phyloP scores from a whole-genome alignment of 2,888 invertebrate genomes.

The Pristionchus maxplancki region DNA sequence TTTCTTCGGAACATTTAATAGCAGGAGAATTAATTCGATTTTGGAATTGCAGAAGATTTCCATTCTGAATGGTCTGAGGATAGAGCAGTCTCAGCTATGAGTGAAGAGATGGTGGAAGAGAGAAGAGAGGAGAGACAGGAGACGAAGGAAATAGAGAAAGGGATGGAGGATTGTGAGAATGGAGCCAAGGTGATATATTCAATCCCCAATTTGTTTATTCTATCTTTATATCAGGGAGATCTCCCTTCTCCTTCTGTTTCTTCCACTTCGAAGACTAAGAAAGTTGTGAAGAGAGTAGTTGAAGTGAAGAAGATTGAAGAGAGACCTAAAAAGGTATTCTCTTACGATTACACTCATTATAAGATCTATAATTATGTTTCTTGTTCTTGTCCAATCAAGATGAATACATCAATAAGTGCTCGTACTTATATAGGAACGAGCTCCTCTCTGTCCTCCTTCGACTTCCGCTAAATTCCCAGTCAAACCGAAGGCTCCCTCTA shows the following conservation, averaged over 20 bases:
- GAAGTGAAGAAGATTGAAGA: constrained; percentile 44
- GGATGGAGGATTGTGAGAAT: background rate
- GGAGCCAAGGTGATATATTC: constrained; percentile 4
- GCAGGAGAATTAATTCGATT: too few species aligned
- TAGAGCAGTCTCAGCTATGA: constrained; percentile 11
- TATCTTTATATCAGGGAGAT: background rate
- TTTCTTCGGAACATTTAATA: too few species aligned
- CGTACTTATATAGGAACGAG: constrained; percentile 33
- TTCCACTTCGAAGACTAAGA: background rate
- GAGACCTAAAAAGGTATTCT: constrained; percentile 44
- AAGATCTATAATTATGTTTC: background rate
- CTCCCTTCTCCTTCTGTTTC: background rate
- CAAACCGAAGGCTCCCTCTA: constrained; percentile 68
- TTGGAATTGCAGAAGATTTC: background rate
- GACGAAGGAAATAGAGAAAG: background rate
- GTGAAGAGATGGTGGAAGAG: constrained; percentile 1
- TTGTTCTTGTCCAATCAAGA: background rate
- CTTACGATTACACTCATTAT: background rate
- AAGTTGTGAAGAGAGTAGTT: background rate
- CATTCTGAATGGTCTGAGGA: constrained; percentile 20
- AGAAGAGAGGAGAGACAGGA: background rate
- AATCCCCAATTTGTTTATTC: too few species aligned
- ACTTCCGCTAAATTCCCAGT: constrained; percentile 65
- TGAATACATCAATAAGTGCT: background rate
- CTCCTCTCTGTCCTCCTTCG: constrained; percentile 48